Conservation (phyloP, 2,888 invertebrate species). For the Muschampia plurimacula region DNA sequence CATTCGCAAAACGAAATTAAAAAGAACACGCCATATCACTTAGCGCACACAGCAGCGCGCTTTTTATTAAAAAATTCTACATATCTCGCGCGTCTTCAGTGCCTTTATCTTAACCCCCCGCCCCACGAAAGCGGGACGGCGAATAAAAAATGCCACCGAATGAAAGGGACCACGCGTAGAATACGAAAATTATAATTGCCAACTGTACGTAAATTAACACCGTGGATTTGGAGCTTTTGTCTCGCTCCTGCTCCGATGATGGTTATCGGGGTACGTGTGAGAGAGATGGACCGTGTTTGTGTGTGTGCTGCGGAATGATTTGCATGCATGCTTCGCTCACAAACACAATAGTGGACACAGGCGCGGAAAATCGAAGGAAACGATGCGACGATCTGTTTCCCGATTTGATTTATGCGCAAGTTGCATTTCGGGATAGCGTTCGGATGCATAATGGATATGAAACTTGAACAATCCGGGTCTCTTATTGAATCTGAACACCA, state of each 20-base stretch:
- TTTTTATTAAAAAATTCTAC: conserved; percentile 85
- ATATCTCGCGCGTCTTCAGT: conserved; percentile 82
- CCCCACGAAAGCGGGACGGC: conserved; percentile 68
- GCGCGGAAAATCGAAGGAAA: conserved; percentile 78
- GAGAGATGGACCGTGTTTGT: conserved; percentile 64
- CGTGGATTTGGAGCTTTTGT: conserved; percentile 70
- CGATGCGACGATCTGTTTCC: conserved; percentile 72
- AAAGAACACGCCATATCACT: conserved; percentile 86
- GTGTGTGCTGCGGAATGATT: conserved; percentile 64
- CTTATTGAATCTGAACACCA: conserved; percentile 42
- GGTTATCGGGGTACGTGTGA: conserved; percentile 49
- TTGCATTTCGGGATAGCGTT: conserved; percentile 52
- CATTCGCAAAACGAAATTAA: conserved; percentile 82
- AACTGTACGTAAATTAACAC: conserved; percentile 85
- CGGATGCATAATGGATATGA: conserved; percentile 68
- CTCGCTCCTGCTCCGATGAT: conserved; percentile 54
- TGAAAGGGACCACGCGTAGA: conserved; percentile 72
- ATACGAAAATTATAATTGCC: conserved; percentile 84
- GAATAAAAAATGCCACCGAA: conserved; percentile 70
- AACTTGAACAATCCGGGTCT: conserved; percentile 45
- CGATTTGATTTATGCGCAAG: conserved; percentile 65
- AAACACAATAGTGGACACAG: conserved; percentile 79
- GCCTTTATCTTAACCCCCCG: conserved; percentile 75
- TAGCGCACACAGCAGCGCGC: conserved; percentile 83
- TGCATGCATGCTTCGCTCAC: conserved; percentile 73